phyloP scores from a whole-genome alignment of 2,888 invertebrate species.

The Spialia ferax region DNA sequence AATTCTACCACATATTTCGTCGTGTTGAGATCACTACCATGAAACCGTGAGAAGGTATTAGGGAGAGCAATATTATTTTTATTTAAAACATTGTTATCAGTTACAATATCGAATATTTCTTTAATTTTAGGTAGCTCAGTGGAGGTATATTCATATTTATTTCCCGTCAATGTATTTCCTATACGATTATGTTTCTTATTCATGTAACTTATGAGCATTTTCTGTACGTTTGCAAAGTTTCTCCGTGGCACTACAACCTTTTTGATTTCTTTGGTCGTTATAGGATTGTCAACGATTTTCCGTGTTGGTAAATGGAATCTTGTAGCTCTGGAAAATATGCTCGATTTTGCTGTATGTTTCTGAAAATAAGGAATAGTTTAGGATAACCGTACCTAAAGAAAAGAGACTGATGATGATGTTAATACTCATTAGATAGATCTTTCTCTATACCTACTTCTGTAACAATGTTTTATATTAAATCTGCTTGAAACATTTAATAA shows the following conservation, averaged over 20 bases:
- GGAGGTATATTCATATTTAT: slow-evolving; percentile 8
- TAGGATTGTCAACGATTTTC: slow-evolving; percentile 32
- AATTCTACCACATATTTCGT: slow-evolving; percentile 33
- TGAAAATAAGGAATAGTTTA: slow-evolving; percentile 41
- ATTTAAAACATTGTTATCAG: not conserved
- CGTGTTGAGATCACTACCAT: slow-evolving; percentile 10
- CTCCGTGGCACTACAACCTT: slow-evolving; percentile 61
- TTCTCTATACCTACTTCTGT: too few relatives aligned
- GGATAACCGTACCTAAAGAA: too few relatives aligned
- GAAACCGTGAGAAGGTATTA: not conserved
- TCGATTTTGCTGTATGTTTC: slow-evolving; percentile 41
- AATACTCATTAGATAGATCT: not conserved
- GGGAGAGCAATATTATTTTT: not conserved
- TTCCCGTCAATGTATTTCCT: not conserved
- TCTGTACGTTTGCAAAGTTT: slow-evolving; percentile 60
- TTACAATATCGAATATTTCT: not conserved
- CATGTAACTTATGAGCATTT: slow-evolving; percentile 60
- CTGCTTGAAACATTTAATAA: too few relatives aligned
- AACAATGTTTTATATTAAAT: too few relatives aligned
- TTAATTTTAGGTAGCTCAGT: not conserved
- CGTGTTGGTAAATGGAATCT: slow-evolving; percentile 45
- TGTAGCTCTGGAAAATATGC: slow-evolving; percentile 46
- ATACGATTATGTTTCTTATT: slow-evolving; percentile 45
- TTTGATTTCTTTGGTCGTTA: slow-evolving; percentile 44
- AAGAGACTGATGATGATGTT: too few relatives aligned